Percentiles rank a stretch among this genome's conserved stretches.
Conservation (phyloP, 2,113 vertebrate genomes). For the Sphyrna mokarran region DNA sequence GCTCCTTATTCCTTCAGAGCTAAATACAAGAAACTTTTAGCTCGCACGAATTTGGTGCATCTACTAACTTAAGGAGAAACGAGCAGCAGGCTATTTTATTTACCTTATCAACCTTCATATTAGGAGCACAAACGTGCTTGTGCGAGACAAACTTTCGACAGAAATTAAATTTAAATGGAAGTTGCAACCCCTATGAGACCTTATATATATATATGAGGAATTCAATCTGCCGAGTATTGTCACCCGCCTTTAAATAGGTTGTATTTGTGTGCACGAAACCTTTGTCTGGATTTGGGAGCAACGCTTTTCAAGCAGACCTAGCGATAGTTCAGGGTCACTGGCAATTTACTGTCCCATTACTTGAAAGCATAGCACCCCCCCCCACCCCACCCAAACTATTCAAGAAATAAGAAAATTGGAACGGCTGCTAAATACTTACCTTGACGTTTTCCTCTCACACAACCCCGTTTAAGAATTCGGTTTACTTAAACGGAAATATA, state of each 20-base stretch:
- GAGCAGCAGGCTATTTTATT: background rate
- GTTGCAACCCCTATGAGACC: constrained; percentile 34
- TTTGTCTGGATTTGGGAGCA: constrained; percentile 49
- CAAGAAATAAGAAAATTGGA: constrained; percentile 35
- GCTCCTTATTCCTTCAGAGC: background rate
- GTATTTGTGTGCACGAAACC: constrained; percentile 44
- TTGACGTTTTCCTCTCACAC: background rate
- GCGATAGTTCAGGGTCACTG: constrained; percentile 44
- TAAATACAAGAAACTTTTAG: background rate
- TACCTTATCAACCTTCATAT: background rate
- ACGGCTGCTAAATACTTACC: constrained; percentile 14
- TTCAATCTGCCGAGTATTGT: constrained; percentile 40
- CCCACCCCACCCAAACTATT: background rate
- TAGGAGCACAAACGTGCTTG: background rate
- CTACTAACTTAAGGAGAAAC: background rate
- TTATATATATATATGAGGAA: constrained; percentile 34
- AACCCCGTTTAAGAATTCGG: constrained; percentile 8
- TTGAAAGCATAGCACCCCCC: background rate
- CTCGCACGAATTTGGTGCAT: background rate
- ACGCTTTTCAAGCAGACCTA: constrained; percentile 41
- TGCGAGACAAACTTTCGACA: constrained; percentile 22
- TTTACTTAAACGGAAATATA: constrained; percentile 21
- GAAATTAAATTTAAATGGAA: constrained; percentile 20
- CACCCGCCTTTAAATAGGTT: constrained; percentile 40
- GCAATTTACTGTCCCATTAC: constrained; percentile 39